Conservation (phyloP, 2,888 invertebrate species). For the Ypsolopha sequella region DNA sequence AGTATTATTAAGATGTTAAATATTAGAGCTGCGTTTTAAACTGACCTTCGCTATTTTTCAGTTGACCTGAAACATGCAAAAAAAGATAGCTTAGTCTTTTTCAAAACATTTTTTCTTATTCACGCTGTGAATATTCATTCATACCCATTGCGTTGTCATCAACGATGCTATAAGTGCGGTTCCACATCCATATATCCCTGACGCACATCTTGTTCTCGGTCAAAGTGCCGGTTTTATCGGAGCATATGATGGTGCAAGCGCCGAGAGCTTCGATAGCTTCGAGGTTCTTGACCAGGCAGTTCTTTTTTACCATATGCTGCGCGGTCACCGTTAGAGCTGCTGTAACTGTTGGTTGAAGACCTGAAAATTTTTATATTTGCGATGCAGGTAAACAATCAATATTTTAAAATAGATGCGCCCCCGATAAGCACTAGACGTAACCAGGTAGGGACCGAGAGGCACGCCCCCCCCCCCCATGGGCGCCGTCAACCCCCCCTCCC, state of each 20-base stretch:
- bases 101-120: too few relatives aligned
- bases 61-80: slow-evolving; percentile 25
- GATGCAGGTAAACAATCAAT: too few relatives aligned
- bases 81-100: neutral
- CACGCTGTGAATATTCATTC: neutral
- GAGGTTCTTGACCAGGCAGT: slow-evolving; percentile 97
- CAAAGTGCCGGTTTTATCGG: slow-evolving; percentile 98
- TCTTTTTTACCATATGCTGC: slow-evolving; percentile 98
- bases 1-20: neutral
- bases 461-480: too few relatives aligned
- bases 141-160: slow-evolving; percentile 61
- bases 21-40: neutral
- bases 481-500: too few relatives aligned
- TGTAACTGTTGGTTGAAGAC: slow-evolving; percentile 97
- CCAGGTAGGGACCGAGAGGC: too few relatives aligned
- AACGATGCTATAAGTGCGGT: slow-evolving; percentile 87
- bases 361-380: slow-evolving; percentile 17
- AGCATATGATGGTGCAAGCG: slow-evolving; percentile 98
- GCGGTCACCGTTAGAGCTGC: slow-evolving; percentile 98
- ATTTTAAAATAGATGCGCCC: too few relatives aligned
- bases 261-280: slow-evolving; percentile 99
- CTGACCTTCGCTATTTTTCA: slow-evolving; percentile 31
- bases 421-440: too few relatives aligned
- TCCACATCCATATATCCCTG: slow-evolving; percentile 97
- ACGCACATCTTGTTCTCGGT: slow-evolving; percentile 99